These are phyloP conservation scores for Otolemur garnettii DNA, from an alignment of 2,113 vertebrate species.

Conservation along the genomic window DNA sequence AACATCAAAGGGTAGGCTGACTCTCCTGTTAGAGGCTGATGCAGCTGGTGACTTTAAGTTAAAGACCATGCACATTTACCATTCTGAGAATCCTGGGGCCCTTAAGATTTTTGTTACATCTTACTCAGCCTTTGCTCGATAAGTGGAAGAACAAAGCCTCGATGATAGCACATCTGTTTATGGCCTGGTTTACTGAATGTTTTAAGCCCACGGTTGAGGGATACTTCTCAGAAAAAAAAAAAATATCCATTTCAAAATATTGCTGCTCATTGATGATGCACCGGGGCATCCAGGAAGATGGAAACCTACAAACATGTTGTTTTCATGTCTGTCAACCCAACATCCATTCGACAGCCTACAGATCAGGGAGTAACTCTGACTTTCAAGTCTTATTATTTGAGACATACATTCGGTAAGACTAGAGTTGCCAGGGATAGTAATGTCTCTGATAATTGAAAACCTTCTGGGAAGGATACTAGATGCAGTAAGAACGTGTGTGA, in stretches of 20 bases:
- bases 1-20: neutral
- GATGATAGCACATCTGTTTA: too few relatives aligned
- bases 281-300: neutral
- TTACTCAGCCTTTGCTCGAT: too few relatives aligned
- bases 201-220: too few relatives aligned
- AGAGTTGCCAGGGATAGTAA: neutral
- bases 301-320: too few relatives aligned
- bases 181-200: too few relatives aligned
- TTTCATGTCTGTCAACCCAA: too few relatives aligned
- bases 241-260: neutral
- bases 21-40: neutral
- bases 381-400: neutral
- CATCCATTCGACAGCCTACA: neutral
- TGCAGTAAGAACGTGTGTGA: neutral
- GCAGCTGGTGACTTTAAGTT: neutral
- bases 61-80: neutral
- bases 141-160: too few relatives aligned
- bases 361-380: neutral
- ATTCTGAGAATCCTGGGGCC: neutral
- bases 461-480: neutral
- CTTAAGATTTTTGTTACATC: neutral
- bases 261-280: neutral
- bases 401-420: neutral
- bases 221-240: too few relatives aligned
- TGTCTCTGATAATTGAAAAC: neutral